Conservation (phyloP, 2,797 vertebrate species). For the Petrocephalus schoutedeni region DNA sequence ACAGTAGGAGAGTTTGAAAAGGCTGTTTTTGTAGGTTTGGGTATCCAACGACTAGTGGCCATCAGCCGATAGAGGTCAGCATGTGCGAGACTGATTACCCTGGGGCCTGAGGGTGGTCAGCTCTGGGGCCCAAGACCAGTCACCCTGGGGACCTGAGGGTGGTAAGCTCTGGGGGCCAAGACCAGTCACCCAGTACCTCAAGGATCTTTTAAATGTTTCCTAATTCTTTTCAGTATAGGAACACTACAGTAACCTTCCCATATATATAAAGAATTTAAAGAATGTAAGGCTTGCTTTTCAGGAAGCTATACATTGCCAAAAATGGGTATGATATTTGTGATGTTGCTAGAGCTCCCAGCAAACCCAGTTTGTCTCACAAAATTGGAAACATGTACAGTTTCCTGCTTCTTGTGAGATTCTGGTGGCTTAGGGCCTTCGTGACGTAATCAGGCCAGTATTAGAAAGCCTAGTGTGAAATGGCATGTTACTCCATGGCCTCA, state of each 20-base stretch:
- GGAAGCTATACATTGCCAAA: conserved; percentile 20
- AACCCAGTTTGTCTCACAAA: conserved; percentile 15
- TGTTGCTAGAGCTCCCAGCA: not conserved
- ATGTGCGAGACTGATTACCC: not conserved
- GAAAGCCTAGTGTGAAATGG: conserved; percentile 12
- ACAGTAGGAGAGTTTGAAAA: too few species aligned
- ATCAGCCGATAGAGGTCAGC: too few species aligned
- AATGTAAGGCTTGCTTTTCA: conserved; percentile 26
- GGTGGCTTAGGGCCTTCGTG: conserved; percentile 7
- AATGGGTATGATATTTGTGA: conserved; percentile 25
- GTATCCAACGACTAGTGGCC: too few species aligned
- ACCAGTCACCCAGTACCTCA: not conserved
- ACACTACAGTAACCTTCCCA: conserved; percentile 1
- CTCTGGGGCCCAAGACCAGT: not conserved
- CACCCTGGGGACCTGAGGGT: not conserved
- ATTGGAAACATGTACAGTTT: conserved; percentile 31
- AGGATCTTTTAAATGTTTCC: not conserved
- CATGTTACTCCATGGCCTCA: not conserved
- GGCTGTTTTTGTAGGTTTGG: too few species aligned
- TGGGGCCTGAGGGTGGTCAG: not conserved
- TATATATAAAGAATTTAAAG: conserved; percentile 29
- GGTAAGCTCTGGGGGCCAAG: not conserved
- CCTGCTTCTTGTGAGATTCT: conserved; percentile 34
- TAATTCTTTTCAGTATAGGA: not conserved
- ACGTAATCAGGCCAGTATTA: not conserved